Base-by-base conservation (phyloP, 2,113 vertebrate genomes). In the Solenodon paradoxus region DNA sequence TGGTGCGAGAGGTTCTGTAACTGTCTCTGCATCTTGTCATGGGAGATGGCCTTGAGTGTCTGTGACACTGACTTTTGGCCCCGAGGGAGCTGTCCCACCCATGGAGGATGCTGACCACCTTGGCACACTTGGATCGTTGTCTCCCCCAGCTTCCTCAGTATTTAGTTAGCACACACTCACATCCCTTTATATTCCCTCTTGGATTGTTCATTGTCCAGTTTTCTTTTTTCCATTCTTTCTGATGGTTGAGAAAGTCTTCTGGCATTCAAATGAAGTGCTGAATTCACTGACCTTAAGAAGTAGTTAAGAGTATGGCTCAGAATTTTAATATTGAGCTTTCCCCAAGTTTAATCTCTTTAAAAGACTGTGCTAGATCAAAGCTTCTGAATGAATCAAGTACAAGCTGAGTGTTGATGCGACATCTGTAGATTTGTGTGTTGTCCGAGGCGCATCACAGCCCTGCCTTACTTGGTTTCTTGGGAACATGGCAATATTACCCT, bases 11-110 rank as follows among this genome's bases (percentile, higher is more conserved):
- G 96, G 90, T 95, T 98, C 93, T 98, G 96, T 97, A 98, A 97
- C 97, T 97, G 98, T 90, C 68, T 68, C 98, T 98, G 97, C 97
- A 96, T 98, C 98, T 97, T 98, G 96, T 98, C 95, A 94, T 98
- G 97, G 97, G 98, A 98, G 98, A 96, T 97, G 94, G 86, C 95
- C 98, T 92, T 94, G 90, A 95, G 94, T 96, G 97, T 97, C 97
- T 98, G 98, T 98, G 94, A 94, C 97, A 90, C 94, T 94, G 97
- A 96, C 95, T 96, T 97, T 95, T 98, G 82, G 64, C 92, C 78
- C 80, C 96, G 90, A 95, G 93, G 97, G 96, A 96, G 95, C 92
- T 90, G 59, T 96, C 97, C 94, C 42, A 16, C 72, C 28, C 40
- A 95, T 85, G 94, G 92, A 96, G 95, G 74, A 74, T 7, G 0